Percentiles rank a stretch among this genome's conserved stretches.
Evolutionary conservation across 1,140 invertebrate species (phyloP).

Genomic region (Octopus sinensis): DNA sequence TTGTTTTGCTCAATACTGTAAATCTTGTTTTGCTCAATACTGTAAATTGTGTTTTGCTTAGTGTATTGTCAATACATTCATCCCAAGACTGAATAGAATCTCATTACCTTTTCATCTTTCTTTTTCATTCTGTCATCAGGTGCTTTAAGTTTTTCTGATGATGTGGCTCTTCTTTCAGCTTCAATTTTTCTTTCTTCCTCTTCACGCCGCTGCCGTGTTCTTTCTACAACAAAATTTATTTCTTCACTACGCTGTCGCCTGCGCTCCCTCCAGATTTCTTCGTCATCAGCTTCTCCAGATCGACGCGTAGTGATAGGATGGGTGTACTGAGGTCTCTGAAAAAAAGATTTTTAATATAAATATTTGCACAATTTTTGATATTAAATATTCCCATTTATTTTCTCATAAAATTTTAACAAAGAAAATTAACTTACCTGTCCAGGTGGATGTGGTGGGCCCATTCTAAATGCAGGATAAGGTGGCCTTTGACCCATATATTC

Average conservation of each 20-base stretch:
- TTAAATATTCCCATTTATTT: no score
- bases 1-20: no score
- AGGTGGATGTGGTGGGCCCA: conserved; percentile 41
- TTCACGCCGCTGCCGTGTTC: conserved; percentile 74
- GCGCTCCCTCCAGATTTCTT: conserved; percentile 72
- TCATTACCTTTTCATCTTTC: conserved; percentile 34
- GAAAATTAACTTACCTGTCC: conserved; percentile 21
- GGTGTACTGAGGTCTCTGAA: conserved; percentile 6
- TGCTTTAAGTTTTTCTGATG: conserved; percentile 64
- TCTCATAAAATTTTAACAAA: neutral
- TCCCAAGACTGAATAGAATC: no score
- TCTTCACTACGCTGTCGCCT: conserved; percentile 67
- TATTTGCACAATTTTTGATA: neutral
- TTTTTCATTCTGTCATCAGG: conserved; percentile 64
- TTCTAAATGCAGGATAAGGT: conserved; percentile 40
- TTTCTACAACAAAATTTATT: conserved; percentile 70
- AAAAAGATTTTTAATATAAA: neutral
- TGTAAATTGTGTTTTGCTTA: no score
- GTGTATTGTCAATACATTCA: no score
- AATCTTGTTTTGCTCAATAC: no score
- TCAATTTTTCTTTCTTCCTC: conserved; percentile 77
- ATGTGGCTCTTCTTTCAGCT: conserved; percentile 61
- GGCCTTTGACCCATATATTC: conserved; percentile 49
- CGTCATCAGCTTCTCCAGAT: conserved; percentile 62
- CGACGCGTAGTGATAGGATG: conserved; percentile 15